Evolutionary conservation across 1,140 invertebrate genomes (phyloP), one percentile per base, ranked within the genome.

Genomic region (Microplitis mediator): DNA sequence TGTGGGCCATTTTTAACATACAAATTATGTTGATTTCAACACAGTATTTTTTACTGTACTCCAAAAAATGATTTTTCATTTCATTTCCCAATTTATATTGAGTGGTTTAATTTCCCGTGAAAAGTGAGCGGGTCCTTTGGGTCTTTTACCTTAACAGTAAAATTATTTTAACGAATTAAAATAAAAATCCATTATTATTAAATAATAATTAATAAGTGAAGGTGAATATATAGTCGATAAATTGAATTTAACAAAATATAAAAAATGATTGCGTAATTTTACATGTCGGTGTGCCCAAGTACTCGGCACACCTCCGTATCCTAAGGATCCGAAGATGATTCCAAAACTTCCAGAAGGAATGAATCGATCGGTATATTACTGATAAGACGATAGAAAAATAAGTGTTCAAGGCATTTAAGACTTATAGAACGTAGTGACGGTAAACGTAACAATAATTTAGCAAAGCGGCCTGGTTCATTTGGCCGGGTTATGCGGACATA

Each of bases 401-500:
- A 89, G 88, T 98, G 95, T 84, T 99, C 97, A 78, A 95, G 89
- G 88, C 97, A 98, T 88, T 98, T 98, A 14, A 99, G 90, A 36
- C 95, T 97, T 80, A 99, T 98, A 71, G 97, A 98, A 64, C 97
- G 91, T 16, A 99, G 90, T 3, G 97, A 95, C 3, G 98, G 98
- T 80, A 99, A 88, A 72, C 98, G 93, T 60, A 99, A 88, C 70
- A 99, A 87, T 4, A 99, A 87, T 83, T 98, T 97, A 23, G 97
- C 96, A 87, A 99, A 99, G 34, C 98, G 90, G 4, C 96, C 96
- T 35, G 96, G 93, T 81, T 99, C 97, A 14, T 94, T 92, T 8
- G 96, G 93, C 88, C 96, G 95, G 69, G 92, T 91, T 4, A 91
- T 89, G 76, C 95, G 92, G 74, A 94, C 96, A 87, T 99, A 98